A percentile compares a stretch with the other conserved stretches of the same genome.
These are phyloP conservation scores for Propithecus deckenii DNA, from an alignment of 2,797 vertebrate genomes.

Conservation along the genomic window DNA sequence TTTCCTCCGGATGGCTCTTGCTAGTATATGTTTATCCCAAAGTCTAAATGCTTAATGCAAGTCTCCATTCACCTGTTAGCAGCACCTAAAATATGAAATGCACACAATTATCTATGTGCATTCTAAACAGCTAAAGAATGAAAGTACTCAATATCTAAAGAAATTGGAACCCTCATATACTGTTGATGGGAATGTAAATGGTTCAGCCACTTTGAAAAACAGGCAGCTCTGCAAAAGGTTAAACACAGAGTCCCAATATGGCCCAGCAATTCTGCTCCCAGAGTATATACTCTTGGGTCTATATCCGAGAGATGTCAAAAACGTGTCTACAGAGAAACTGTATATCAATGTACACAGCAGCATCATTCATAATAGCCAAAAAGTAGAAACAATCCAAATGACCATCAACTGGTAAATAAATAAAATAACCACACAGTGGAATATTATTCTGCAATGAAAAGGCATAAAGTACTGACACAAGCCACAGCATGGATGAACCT, in stretches of 20 bases:
- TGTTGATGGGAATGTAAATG: not conserved
- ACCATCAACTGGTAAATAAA: not conserved
- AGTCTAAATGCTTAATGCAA: conserved; percentile 28
- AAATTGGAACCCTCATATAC: not conserved
- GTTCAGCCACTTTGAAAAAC: not conserved
- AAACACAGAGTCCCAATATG: not conserved
- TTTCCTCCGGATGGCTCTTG: not conserved
- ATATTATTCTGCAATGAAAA: not conserved
- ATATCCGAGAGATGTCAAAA: conserved; percentile 3
- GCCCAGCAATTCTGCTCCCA: not conserved
- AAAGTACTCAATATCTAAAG: not conserved
- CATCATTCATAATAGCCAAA: not conserved
- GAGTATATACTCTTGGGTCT: not conserved
- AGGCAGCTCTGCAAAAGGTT: conserved; percentile 23
- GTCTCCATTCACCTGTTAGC: not conserved
- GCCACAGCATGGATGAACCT: not conserved
- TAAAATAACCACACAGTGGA: not conserved
- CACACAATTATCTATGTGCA: not conserved
- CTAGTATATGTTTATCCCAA: not conserved
- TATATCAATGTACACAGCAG: not conserved
- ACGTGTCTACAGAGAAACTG: not conserved
- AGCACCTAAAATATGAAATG: conserved; percentile 22
- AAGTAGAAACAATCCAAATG: not conserved
- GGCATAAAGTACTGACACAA: not conserved
- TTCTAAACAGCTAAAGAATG: not conserved